Base-by-base conservation (phyloP, 2,797 vertebrate species). In the Epinephelus coioides region DNA sequence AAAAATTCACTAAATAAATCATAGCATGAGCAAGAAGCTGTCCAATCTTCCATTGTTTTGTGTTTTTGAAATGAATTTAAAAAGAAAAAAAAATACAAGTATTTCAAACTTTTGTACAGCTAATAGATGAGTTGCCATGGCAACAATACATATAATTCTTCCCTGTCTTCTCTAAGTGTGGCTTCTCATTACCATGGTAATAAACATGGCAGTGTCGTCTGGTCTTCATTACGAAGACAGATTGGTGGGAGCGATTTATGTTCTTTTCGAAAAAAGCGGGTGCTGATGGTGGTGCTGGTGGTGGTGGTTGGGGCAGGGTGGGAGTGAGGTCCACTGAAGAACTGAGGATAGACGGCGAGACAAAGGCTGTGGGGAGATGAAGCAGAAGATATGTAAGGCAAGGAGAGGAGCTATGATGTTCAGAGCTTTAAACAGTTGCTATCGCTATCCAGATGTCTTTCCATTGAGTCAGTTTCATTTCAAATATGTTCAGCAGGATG, bases 101-200 rank as follows among this genome's bases (percentile, higher is more conserved):
- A 61, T 25, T 86, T 86, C 73, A 21, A 70, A 63, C 51, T 63
- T 69, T 57, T 60, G 23, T 14, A 63, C 63, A 74, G 70, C 63
- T 76, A 69, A 73, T 62, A 79, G 79, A 89, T 69, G 60, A 61
- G 70, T 87, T 88, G 61, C 83, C 73, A 86, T 83, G 65, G 69
- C 60, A 76, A 89, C 70, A 47, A 76, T 84, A 86, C 83, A 88
- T 88, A 69, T 83, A 90, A 86, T 55, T 51, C 64, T 44, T 70
- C 68, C 46, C 73, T 61, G 75, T 91, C 79, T 81, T 79, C 69
- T 73, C 69, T 44, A 69, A 87, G 76, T 67, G 69, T 40, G 73
- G 82, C 76, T 88, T 68, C 79, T 93, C 82, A 90, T 91, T 92
- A 91, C 85, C 76, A 88, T 73, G 73, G 82, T 81, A 83, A 89